Conservation (phyloP, 2,797 vertebrate species). For the Remorina albescens region DNA sequence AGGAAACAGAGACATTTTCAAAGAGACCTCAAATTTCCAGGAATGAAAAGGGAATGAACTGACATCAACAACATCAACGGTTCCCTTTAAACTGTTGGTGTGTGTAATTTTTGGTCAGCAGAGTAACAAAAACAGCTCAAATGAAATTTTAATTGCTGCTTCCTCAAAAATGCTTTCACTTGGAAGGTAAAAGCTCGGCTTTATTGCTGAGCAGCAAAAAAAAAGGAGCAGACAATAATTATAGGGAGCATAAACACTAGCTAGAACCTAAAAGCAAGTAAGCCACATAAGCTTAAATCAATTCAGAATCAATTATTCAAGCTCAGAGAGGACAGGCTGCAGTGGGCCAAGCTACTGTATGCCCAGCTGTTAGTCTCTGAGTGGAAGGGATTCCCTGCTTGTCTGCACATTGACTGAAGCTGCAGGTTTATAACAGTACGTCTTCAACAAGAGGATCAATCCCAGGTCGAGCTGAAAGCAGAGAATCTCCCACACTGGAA, state of each 20-base stretch:
- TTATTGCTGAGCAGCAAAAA: constrained; percentile 44
- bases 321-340: constrained; percentile 2
- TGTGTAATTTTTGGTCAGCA: constrained; percentile 38
- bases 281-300: constrained; percentile 55
- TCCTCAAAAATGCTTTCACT: constrained; percentile 43
- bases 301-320: constrained; percentile 65
- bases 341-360: constrained; percentile 34
- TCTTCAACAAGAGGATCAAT: constrained; percentile 43
- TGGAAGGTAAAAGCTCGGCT: constrained; percentile 26
- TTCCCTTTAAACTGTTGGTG: constrained; percentile 2
- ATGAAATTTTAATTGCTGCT: constrained; percentile 54
- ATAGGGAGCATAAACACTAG: constrained; percentile 59
- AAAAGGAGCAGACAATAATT: constrained; percentile 56
- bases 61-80: constrained; percentile 34
- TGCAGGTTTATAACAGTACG: constrained; percentile 56
- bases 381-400: constrained; percentile 57
- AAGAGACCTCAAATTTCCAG: constrained; percentile 14
- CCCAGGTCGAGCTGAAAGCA: constrained; percentile 33
- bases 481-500: constrained; percentile 54
- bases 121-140: constrained; percentile 49
- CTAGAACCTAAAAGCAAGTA: constrained; percentile 1
- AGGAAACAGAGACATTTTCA: constrained; percentile 3
- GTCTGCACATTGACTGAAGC: constrained; percentile 34
- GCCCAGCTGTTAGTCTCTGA: constrained; percentile 52
- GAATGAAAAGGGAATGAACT: constrained; percentile 2